Evolutionary conservation across 2,888 invertebrate genomes (phyloP).

Genomic region (Agrilus cyanescens): DNA sequence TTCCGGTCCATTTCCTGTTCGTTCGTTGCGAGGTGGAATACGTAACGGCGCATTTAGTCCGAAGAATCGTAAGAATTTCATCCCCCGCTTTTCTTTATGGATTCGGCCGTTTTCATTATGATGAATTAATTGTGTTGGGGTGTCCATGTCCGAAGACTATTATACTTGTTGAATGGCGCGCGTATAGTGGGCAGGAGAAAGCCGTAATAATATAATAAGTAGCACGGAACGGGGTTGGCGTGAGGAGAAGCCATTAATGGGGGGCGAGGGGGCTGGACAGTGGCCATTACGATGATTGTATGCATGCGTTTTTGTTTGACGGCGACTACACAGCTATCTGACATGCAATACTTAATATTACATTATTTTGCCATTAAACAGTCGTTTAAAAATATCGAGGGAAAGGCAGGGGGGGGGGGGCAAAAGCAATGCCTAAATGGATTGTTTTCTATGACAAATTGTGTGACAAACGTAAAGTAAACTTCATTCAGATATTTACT

Average conservation of each 20-base stretch:
- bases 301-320: constrained; percentile 12
- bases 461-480: too few species aligned
- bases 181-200: neutral
- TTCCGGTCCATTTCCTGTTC: too few species aligned
- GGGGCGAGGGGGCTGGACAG: too few species aligned
- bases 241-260: constrained; percentile 10
- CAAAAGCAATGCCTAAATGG: too few species aligned
- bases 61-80: too few species aligned
- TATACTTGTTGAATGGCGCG: constrained; percentile 13
- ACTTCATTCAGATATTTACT: too few species aligned
- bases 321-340: constrained; percentile 8
- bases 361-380: constrained; percentile 17
- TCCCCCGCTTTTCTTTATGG: too few species aligned
- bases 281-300: constrained; percentile 15
- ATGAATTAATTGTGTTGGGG: too few species aligned
- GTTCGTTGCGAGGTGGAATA: too few species aligned
- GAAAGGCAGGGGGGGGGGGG: constrained; percentile 5
- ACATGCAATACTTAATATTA: constrained; percentile 18
- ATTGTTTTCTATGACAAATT: too few species aligned
- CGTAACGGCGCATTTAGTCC: too few species aligned
- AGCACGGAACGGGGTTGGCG: constrained; percentile 8
- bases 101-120: too few species aligned
- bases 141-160: constrained; percentile 1
- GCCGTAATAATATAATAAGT: constrained; percentile 12
- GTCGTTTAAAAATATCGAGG: constrained; percentile 15